Evolutionary conservation across 2,888 invertebrate genomes (phyloP).

Genomic region (Drosophila nigricruria): DNA sequence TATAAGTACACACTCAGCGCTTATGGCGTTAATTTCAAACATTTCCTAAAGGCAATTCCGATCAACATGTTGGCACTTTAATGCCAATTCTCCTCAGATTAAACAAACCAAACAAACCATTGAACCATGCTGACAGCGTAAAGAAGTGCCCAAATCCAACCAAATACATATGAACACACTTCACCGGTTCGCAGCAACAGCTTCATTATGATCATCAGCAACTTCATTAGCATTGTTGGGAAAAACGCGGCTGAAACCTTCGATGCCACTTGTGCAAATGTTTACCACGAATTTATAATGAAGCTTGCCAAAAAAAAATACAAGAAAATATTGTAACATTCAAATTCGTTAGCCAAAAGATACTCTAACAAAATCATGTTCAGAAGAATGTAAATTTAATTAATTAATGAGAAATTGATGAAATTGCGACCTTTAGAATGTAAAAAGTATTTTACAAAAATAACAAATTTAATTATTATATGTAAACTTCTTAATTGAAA

Average conservation of each 20-base stretch:
- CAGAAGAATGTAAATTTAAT: not conserved
- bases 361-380: conserved; percentile 25
- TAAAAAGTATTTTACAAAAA: too few species aligned
- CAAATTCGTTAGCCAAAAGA: not conserved
- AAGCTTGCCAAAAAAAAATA: conserved; percentile 38
- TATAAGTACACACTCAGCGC: not conserved
- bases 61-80: conserved; percentile 33
- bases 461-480: not conserved
- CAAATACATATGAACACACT: conserved; percentile 14
- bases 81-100: conserved; percentile 1
- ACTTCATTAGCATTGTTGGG: conserved; percentile 12
- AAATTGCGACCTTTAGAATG: too few species aligned
- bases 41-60: conserved; percentile 5
- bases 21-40: conserved; percentile 22
- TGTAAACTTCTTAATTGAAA: not conserved
- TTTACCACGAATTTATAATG: conserved; percentile 77
- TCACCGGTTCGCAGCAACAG: conserved; percentile 4
- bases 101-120: conserved; percentile 19
- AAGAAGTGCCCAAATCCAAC: conserved; percentile 30
- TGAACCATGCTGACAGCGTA: conserved; percentile 10
- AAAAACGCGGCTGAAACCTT: conserved; percentile 33
- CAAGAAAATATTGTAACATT: not conserved
- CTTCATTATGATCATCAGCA: conserved; percentile 17
- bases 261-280: conserved; percentile 71
- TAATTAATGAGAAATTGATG: not conserved